Conservation (phyloP, 2,888 invertebrate species). For the Pseudococcus jackbeardsleyi region DNA sequence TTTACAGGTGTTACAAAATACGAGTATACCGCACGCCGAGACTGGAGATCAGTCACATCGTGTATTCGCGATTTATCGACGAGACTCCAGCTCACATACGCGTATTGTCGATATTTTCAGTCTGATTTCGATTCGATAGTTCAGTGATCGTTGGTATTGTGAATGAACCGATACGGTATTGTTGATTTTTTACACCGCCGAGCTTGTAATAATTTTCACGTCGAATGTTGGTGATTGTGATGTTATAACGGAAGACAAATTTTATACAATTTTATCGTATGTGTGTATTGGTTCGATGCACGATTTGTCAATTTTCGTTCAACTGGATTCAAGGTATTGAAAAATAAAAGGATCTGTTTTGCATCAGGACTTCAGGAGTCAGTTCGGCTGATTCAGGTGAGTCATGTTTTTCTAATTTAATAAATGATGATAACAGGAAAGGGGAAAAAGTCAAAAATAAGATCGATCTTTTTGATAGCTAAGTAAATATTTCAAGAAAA, state of each 20-base stretch:
- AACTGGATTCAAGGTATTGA: not conserved
- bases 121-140: not conserved
- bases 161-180: not conserved
- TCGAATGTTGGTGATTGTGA: not conserved
- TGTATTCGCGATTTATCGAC: conserved; percentile 7
- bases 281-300: not conserved
- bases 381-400: not conserved
- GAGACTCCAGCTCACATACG: not conserved
- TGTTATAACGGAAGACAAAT: not conserved
- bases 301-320: not conserved
- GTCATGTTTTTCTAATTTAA: not conserved
- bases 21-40: not conserved
- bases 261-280: not conserved
- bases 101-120: not conserved
- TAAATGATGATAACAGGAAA: no score
- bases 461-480: no score
- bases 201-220: not conserved
- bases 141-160: not conserved
- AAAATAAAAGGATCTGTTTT: not conserved
- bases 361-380: not conserved
- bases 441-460: no score
- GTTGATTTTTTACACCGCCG: not conserved
- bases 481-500: no score
- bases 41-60: conserved; percentile 27
- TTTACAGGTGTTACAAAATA: conserved; percentile 52